These are phyloP conservation scores for Spatulosminthurus flaviceps DNA, from an alignment of 2,888 invertebrate species.

Conservation along the genomic window DNA sequence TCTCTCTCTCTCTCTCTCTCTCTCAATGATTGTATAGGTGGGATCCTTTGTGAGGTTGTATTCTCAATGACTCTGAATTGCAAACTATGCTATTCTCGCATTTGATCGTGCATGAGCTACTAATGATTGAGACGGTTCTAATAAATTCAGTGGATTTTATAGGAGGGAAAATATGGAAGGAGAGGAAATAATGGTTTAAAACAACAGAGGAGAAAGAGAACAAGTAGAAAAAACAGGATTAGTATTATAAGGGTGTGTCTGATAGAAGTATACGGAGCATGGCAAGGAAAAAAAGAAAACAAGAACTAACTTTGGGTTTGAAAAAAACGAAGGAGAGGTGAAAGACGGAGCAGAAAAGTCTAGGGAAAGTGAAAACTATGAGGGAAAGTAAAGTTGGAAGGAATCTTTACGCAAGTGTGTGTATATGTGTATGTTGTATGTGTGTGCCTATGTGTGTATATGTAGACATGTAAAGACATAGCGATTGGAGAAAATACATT, in stretches of 20 bases:
- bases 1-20: too few species aligned
- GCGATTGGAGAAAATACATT: slow-evolving; percentile 2
- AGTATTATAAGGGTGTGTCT: neutral
- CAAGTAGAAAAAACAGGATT: neutral
- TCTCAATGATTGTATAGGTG: too few species aligned
- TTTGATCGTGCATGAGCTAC: too few species aligned
- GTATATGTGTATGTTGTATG: too few species aligned
- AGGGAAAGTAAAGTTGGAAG: neutral
- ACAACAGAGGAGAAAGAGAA: neutral
- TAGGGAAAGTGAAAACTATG: neutral
- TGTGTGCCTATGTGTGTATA: neutral
- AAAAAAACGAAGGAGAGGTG: neutral
- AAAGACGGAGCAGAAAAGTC: neutral
- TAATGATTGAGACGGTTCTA: neutral
- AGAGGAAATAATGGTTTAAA: neutral
- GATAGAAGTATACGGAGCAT: neutral
- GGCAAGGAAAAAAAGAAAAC: neutral
- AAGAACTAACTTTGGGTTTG: neutral
- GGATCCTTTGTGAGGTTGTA: too few species aligned
- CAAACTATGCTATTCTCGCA: too few species aligned
- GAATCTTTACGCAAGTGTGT: too few species aligned
- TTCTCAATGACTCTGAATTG: too few species aligned
- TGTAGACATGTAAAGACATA: neutral
- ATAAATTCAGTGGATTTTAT: neutral
- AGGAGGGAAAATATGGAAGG: neutral